A percentile compares a stretch with the other conserved stretches of the same genome.
phyloP scores from a whole-genome alignment of 2,113 vertebrate genomes.

The Nothoprocta pentlandii region DNA sequence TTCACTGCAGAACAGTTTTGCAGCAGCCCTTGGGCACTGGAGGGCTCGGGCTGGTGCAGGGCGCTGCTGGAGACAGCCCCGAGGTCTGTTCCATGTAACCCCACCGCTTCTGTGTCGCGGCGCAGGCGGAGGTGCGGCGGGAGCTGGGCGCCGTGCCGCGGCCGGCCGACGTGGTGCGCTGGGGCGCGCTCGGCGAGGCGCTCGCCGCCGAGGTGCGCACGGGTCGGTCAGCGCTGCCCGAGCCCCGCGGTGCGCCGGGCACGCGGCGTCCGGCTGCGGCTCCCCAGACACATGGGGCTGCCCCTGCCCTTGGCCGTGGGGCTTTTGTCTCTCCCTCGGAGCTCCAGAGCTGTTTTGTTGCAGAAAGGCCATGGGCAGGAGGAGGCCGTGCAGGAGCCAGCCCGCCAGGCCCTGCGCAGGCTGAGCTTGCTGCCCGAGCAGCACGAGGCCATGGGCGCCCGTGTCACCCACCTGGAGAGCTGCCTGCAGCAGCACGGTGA shows the following conservation, averaged over 20 bases:
- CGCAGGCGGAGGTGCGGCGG: not conserved
- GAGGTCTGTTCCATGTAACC: not conserved
- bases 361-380: not conserved
- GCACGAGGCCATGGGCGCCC: not conserved
- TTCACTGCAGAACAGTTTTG: not conserved
- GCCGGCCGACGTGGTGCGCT: not conserved
- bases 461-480: not conserved
- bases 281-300: not conserved
- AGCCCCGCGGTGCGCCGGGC: too few species aligned
- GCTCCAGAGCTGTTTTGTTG: not conserved
- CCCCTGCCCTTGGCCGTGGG: rapidly evolving
- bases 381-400: not conserved
- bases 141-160: constrained; percentile 11
- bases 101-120: not conserved
- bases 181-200: not conserved
- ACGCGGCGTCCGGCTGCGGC: not conserved
- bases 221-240: not conserved
- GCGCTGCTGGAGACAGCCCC: not conserved
- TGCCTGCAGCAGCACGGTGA: not conserved
- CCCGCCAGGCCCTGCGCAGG: not conserved
- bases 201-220: not conserved
- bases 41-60: not conserved
- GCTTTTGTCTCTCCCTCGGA: not conserved
- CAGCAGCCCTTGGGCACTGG: not conserved
- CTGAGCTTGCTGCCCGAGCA: not conserved